phyloP scores from a whole-genome alignment of 2,888 invertebrate genomes.

The Drosophila putrida region DNA sequence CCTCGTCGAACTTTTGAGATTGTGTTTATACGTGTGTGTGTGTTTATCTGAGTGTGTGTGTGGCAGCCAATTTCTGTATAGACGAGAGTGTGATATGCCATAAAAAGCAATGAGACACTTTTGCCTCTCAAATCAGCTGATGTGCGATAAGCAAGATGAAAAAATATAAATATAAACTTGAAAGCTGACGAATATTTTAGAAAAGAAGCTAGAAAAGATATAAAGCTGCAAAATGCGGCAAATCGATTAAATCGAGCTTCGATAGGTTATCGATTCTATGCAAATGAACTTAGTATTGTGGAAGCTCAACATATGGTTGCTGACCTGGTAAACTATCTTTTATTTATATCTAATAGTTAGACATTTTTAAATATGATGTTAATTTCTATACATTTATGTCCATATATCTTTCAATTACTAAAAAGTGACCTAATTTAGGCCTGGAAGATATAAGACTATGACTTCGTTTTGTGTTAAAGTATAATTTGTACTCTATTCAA shows the following conservation, averaged over 20 bases:
- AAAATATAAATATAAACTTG: constrained; percentile 31
- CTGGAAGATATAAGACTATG: too few species aligned
- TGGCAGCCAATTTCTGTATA: constrained; percentile 68
- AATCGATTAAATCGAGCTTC: neutral
- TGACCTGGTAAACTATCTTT: too few species aligned
- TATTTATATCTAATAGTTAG: too few species aligned
- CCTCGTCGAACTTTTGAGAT: constrained; percentile 73
- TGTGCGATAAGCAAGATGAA: constrained; percentile 40
- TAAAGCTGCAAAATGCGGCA: neutral
- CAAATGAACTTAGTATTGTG: neutral
- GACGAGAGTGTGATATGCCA: constrained; percentile 60
- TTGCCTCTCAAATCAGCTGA: constrained; percentile 38
- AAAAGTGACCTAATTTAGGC: too few species aligned
- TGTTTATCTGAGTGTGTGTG: constrained; percentile 12
- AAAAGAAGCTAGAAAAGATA: constrained; percentile 2
- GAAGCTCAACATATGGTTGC: too few species aligned
- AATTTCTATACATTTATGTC: too few species aligned
- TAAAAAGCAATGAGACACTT: constrained; percentile 68
- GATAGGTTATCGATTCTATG: neutral
- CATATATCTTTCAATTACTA: too few species aligned
- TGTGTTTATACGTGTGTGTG: constrained; percentile 15
- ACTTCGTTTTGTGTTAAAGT: neutral
- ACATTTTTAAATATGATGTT: too few species aligned
- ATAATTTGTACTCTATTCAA: neutral
- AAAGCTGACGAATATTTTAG: constrained; percentile 24